A percentile compares a stretch with the other conserved stretches of the same genome.
Evolutionary conservation across 2,113 vertebrate genomes (phyloP).

Genomic region (Stegostoma tigrinum): DNA sequence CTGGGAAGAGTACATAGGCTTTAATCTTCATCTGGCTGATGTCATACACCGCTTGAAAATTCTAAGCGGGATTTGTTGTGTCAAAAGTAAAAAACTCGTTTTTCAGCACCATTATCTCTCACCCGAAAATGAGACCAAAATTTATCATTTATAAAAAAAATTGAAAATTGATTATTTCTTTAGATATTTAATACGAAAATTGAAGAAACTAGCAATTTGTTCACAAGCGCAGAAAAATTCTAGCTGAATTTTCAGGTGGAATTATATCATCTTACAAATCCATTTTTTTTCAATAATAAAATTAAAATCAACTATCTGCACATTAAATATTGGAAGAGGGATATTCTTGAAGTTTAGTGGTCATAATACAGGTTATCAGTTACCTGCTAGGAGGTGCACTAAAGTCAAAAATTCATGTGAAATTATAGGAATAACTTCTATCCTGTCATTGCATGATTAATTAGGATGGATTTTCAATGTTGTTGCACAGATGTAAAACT

Average conservation of each 20-base stretch:
- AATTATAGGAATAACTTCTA: background rate
- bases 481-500: background rate
- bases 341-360: background rate
- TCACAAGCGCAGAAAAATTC: background rate
- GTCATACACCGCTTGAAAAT: background rate
- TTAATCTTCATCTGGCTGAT: background rate
- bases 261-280: background rate
- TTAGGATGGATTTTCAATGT: background rate
- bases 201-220: background rate
- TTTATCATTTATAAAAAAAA: background rate
- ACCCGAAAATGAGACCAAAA: background rate
- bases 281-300: background rate
- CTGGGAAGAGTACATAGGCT: background rate
- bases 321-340: background rate
- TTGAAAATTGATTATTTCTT: background rate
- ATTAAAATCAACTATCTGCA: background rate
- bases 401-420: background rate
- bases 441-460: background rate
- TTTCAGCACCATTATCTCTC: background rate
- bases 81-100: background rate
- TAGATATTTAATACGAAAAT: background rate
- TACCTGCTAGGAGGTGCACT: too few species aligned
- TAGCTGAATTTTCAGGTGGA: background rate
- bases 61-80: background rate
- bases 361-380: background rate